Base-by-base conservation (phyloP, 2,888 invertebrate genomes). In the Priocnemis perturbator region DNA sequence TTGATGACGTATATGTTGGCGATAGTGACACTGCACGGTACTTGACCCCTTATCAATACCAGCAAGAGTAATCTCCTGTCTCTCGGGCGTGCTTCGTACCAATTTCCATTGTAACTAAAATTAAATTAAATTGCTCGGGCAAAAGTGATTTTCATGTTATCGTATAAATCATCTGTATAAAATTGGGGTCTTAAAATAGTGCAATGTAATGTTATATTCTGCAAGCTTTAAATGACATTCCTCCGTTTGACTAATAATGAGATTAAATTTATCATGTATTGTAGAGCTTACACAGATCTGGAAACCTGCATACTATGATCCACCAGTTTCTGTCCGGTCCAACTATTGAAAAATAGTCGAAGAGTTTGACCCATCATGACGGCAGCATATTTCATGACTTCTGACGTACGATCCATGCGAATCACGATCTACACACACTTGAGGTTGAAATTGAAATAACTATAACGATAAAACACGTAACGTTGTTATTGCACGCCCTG, bases 331-430 rank as follows among this genome's bases (percentile, higher is more conserved):
- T 50, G 50, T 11, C 50, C 50, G 17, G 9, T 50, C 50, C 50
- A 50, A 9, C 50, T 50, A 17, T 50, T 50, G 50, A 50, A 17
- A 14, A 50, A 50, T 17, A 50, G 50, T 19, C 50, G 50, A 50
- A 50, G 17, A 19, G 17, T 19, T n/a, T 50, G 50, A 14, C 50
- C 50, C 2, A n/a, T 7, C 9, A 19, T 9, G 4, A n/a, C 50
- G 17, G 19, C n/a, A 2, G 3, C 14, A 17, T 11, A 50, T 17
- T 17, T 9, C 9, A 17, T 17, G 11, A 50, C 4, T 19, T 50
- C 50, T 2, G 50, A 50, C 17, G 14, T 50, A 9, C 17, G 14
- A 50, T 19, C 50, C 50, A 19, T 11, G 4, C 17, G 50, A 50
- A n/a, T 17, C 5, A 50, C 17, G 15, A 50, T 50, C 50, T 50